These are phyloP conservation scores for Gambusia holbrooki DNA, from an alignment of 2,113 vertebrate species.

Conservation along the genomic window DNA sequence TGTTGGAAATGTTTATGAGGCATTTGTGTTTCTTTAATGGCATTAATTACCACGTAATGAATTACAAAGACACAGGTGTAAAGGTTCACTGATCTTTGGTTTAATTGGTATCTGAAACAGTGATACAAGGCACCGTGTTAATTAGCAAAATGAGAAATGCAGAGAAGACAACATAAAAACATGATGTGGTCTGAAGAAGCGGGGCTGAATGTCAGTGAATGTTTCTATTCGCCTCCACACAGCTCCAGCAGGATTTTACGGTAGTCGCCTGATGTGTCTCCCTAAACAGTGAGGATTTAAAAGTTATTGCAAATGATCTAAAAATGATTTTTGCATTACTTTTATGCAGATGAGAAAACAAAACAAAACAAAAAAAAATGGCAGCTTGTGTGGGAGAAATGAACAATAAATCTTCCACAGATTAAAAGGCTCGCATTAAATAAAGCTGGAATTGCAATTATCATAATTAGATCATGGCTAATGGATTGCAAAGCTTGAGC, in stretches of 20 bases:
- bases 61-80: constrained; percentile 51
- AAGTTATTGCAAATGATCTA: constrained; percentile 4
- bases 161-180: not conserved
- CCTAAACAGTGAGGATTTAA: constrained; percentile 75
- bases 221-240: constrained; percentile 87
- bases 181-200: not conserved
- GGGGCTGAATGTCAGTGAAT: not conserved
- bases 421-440: not conserved
- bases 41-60: not conserved
- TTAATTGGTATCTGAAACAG: constrained; percentile 68
- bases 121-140: constrained; percentile 51
- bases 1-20: constrained; percentile 37
- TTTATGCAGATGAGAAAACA: not conserved
- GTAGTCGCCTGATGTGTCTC: constrained; percentile 95
- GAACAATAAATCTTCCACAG: not conserved
- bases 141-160: constrained; percentile 41
- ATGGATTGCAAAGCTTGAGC: constrained; percentile 28
- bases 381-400: not conserved
- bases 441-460: not conserved
- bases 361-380: not conserved
- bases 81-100: constrained; percentile 61
- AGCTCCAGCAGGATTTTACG: constrained; percentile 90
- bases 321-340: not conserved
- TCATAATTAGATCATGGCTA: constrained; percentile 7
- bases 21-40: constrained; percentile 19